Evolutionary conservation across 2,888 invertebrate genomes (phyloP).

Genomic region (Drosophila multiciliata): DNA sequence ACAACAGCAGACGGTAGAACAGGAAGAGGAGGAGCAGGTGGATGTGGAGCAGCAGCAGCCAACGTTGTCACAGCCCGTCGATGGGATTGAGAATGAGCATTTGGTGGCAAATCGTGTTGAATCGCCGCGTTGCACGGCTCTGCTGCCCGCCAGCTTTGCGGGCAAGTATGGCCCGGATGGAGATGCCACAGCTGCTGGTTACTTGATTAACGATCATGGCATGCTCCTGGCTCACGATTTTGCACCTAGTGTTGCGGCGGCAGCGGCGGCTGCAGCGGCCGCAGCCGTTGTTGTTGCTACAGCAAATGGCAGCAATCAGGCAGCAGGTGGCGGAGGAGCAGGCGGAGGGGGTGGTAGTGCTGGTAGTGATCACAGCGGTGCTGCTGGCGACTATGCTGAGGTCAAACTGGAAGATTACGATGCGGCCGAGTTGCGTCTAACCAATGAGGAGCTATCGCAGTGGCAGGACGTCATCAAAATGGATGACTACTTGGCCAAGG

Average conservation of each 20-base stretch:
- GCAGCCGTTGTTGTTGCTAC: constrained; percentile 55
- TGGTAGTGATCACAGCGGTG: constrained; percentile 23
- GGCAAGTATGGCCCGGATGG: constrained; percentile 68
- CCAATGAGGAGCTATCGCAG: constrained; percentile 83
- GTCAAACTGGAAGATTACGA: constrained; percentile 82
- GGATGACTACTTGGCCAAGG: constrained; percentile 94
- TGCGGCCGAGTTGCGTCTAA: constrained; percentile 78
- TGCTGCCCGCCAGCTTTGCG: constrained; percentile 62
- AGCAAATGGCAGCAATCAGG: constrained; percentile 42
- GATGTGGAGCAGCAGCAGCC: constrained; percentile 24
- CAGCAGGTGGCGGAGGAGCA: background rate
- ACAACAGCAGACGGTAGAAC: background rate
- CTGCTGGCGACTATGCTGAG: constrained; percentile 68
- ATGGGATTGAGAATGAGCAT: constrained; percentile 79
- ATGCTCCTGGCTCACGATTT: constrained; percentile 81
- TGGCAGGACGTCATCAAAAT: constrained; percentile 91
- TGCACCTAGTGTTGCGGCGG: constrained; percentile 64
- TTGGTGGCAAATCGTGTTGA: constrained; percentile 62
- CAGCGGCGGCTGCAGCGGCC: constrained; percentile 58
- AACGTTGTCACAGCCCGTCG: constrained; percentile 73
- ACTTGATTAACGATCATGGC: constrained; percentile 81
- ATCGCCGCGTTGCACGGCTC: constrained; percentile 48
- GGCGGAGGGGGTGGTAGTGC: background rate
- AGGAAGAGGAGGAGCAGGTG: background rate
- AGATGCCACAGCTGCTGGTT: constrained; percentile 45